Conservation (phyloP, 2,113 vertebrate genomes). For the Narcine bancroftii region DNA sequence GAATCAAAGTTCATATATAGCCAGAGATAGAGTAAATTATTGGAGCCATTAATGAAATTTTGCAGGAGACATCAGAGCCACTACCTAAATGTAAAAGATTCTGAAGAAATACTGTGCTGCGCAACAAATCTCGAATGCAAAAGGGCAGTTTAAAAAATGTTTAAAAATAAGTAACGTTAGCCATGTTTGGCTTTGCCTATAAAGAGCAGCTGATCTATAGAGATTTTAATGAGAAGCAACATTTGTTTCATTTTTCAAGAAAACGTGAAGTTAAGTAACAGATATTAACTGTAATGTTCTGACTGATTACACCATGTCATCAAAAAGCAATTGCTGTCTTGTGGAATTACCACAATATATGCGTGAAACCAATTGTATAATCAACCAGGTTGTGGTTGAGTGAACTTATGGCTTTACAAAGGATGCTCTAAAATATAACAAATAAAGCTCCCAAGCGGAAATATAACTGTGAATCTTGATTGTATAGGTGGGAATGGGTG, state of each 20-base stretch:
- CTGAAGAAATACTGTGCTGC: background rate
- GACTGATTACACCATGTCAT: background rate
- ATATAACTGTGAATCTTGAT: background rate
- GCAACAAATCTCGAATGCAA: background rate
- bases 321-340: background rate
- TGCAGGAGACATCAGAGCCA: too few relatives aligned
- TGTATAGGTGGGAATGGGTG: background rate
- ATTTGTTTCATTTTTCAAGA: slow-evolving; percentile 4
- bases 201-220: slow-evolving; percentile 7
- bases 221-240: background rate
- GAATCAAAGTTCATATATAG: background rate
- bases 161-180: background rate
- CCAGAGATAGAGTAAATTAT: background rate
- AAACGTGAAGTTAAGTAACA: background rate
- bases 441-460: background rate
- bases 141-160: background rate
- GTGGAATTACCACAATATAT: background rate
- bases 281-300: background rate
- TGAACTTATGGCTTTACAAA: background rate
- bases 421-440: background rate
- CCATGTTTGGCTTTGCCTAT: background rate
- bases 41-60: background rate
- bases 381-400: background rate
- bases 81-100: background rate
- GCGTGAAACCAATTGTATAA: slow-evolving; percentile 11